Percentiles rank a stretch among this genome's conserved stretches.
phyloP scores from a whole-genome alignment of 2,113 vertebrate species.

The Rhynchomys soricoides region DNA sequence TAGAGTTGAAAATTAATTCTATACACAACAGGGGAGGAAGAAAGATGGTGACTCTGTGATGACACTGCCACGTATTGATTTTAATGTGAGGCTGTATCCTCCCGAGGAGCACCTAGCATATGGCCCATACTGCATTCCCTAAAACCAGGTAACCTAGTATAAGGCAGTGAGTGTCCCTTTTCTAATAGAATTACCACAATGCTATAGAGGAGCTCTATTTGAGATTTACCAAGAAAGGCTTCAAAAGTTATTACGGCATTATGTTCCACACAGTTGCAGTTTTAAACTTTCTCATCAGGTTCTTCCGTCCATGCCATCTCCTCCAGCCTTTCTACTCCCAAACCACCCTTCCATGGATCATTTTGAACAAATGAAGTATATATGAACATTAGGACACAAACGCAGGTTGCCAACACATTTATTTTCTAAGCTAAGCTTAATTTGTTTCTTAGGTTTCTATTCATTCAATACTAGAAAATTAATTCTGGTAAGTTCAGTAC shows the following conservation, averaged over 20 bases:
- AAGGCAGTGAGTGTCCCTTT: constrained; percentile 1
- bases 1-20: neutral
- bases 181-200: neutral
- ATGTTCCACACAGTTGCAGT: neutral
- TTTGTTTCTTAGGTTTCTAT: neutral
- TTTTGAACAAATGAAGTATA: constrained; percentile 4
- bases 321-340: neutral
- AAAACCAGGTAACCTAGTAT: neutral
- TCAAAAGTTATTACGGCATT: constrained; percentile 12
- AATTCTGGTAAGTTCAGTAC: constrained; percentile 37
- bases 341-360: neutral
- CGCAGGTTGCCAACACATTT: constrained; percentile 3
- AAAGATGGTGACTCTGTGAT: constrained; percentile 29
- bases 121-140: neutral
- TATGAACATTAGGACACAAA: constrained; percentile 36
- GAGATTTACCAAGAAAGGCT: constrained; percentile 36
- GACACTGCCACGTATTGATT: neutral
- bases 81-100: neutral
- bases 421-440: constrained; percentile 18
- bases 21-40: neutral
- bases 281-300: neutral
- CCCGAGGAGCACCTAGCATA: neutral
- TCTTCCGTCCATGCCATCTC: constrained; percentile 3
- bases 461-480: constrained; percentile 49
- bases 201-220: neutral